Evolutionary conservation across 1,140 invertebrate species (phyloP), one percentile per base, ranked within the genome.

Genomic region (Formica selysi): DNA sequence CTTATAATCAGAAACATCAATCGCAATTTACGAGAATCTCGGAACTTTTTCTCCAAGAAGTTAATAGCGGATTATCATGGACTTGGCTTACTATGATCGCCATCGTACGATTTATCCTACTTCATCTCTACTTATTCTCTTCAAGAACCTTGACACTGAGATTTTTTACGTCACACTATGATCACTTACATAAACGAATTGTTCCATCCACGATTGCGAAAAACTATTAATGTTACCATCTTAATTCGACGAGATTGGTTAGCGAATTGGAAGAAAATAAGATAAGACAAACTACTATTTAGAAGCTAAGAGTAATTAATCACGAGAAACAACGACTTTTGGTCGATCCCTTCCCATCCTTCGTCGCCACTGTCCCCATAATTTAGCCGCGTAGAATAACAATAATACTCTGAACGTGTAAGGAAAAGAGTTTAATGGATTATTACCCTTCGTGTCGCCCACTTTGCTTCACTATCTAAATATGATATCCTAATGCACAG

Each of bases 81-180:
- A 38, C 11, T 74, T 59, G 36, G 41, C 87, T 89, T 59, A 48
- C 65, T 51, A 76, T 57, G 11, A 51, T 59, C 26, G 54, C 3
- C 8, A 48, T 3, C 19, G 22, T 78, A 61, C 22, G n/a, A 57
- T 8, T 44, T 67, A 84, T 68, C 54, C 29, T 41, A 90, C 8
- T 89, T 78, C 41, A 74, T 22, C 1, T 19, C 64, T 48, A 70
- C 48, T 65, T 65, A 51, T 78, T 48, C 26, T 70, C 22, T 65
- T 61, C n/a, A 44, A 38, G 84, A 29, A 84, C 48, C 68, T 90
- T 87, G 88, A 85, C 85, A 89, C 74, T 90, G 85, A 80, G 57
- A 79, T 26, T 88, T 73, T 68, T 32, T 61, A 3, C 41, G n/a
- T 41, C 38, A 48, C n/a, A 16, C 16, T 2, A 32, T 22, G 11